phyloP scores from a whole-genome alignment of 2,113 vertebrate genomes.

The Bothrops jararaca region DNA sequence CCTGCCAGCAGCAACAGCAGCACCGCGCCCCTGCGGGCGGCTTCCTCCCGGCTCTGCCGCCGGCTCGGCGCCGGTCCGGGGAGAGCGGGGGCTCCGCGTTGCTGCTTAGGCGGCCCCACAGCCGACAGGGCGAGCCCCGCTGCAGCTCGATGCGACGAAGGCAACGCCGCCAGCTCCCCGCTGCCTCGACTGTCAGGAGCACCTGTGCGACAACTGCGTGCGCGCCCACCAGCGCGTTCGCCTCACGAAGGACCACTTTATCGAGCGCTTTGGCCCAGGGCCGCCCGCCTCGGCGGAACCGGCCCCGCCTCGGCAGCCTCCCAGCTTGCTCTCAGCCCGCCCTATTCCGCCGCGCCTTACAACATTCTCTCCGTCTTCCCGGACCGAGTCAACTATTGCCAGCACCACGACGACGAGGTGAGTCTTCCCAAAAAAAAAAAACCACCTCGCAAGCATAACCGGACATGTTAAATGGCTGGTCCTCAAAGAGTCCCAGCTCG shows the following conservation, averaged over 20 bases:
- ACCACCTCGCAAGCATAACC: not conserved
- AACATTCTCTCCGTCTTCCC: slow-evolving; percentile 82
- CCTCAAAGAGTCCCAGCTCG: not conserved
- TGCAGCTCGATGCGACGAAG: slow-evolving; percentile 89
- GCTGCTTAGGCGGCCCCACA: slow-evolving; percentile 70
- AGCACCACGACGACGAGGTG: slow-evolving; percentile 82
- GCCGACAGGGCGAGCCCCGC: slow-evolving; percentile 74
- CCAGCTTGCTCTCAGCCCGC: slow-evolving; percentile 74
- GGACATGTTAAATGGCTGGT: not conserved
- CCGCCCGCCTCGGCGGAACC: slow-evolving; percentile 38
- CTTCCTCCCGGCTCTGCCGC: slow-evolving; percentile 52
- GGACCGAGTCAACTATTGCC: slow-evolving; percentile 81
- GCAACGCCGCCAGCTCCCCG: slow-evolving; percentile 85
- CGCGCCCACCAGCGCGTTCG: slow-evolving; percentile 90
- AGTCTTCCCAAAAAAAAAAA: slow-evolving; percentile 53
- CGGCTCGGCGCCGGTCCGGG: slow-evolving; percentile 27
- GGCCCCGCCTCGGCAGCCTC: slow-evolving; percentile 39
- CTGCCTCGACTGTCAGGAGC: slow-evolving; percentile 91
- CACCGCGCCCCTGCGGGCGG: slow-evolving; percentile 13
- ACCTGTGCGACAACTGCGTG: slow-evolving; percentile 91
- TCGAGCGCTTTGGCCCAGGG: slow-evolving; percentile 75
- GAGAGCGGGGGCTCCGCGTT: slow-evolving; percentile 55
- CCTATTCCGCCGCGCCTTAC: slow-evolving; percentile 78
- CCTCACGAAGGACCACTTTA: slow-evolving; percentile 93
- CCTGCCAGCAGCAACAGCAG: not conserved